These are phyloP conservation scores for Malurus alboscapulatus DNA, from an alignment of 2,113 vertebrate genomes.

Conservation along the genomic window DNA sequence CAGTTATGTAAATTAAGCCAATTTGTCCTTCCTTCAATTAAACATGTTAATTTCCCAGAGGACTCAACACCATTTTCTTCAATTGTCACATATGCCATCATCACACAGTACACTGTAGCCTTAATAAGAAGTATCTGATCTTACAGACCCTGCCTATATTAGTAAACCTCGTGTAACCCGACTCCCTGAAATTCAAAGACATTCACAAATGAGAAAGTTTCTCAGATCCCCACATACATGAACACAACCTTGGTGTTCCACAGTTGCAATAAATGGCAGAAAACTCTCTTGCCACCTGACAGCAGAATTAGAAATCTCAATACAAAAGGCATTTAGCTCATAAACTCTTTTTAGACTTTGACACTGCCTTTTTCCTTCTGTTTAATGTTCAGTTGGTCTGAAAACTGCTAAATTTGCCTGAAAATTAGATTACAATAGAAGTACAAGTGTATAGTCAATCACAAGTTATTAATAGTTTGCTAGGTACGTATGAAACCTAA, in stretches of 20 bases:
- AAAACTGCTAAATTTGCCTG: neutral
- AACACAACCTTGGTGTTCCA: neutral
- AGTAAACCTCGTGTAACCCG: neutral
- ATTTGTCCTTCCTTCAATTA: slow-evolving; percentile 43
- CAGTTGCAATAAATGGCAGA: neutral
- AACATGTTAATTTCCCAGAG: slow-evolving; percentile 49
- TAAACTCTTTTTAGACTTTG: neutral
- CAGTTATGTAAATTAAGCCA: slow-evolving; percentile 43
- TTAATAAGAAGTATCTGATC: neutral
- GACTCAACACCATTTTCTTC: slow-evolving; percentile 44
- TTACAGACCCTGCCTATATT: neutral
- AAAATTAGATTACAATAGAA: neutral
- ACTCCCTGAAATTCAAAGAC: neutral
- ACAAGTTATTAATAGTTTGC: neutral
- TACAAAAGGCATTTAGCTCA: neutral
- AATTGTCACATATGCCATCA: neutral
- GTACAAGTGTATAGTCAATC: neutral
- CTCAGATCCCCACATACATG: neutral
- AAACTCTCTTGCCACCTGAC: neutral
- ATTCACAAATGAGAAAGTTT: neutral
- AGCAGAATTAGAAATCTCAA: neutral
- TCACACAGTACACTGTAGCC: neutral
- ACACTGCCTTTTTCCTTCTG: neutral
- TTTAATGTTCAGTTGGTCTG: neutral
- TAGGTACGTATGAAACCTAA: neutral